Base-by-base conservation (phyloP, 2,797 vertebrate species). In the Spheniscus humboldti region DNA sequence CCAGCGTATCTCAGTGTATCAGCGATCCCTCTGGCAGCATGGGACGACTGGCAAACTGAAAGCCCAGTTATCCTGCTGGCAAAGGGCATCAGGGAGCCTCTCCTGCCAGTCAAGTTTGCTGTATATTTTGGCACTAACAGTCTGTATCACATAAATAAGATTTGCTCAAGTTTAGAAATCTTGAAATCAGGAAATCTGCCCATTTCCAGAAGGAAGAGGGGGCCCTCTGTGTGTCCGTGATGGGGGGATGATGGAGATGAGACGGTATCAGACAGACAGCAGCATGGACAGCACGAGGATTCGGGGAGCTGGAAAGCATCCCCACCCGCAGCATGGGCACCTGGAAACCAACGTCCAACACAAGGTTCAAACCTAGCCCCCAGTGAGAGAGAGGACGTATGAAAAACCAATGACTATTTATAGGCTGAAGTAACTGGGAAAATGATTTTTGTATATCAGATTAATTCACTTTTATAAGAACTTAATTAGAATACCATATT, bases 301-400 rank as follows among this genome's bases (percentile, higher is more conserved):
- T 23, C 3, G 3, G 45, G 45, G 33, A 56, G 63, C 72, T 63
- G 41, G 50, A 22, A 11, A 18, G 41, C 25, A 76, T 55, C 33
- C 39, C n/a, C 18, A 18, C 27, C 39, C 13, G 1, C n/a, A 37
- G 41, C n/a, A 17, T 2, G 19, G n/a, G 39, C 31, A 18, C 17
- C 17, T 39, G 28, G 43, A 56, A 28, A 37, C 50, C 10, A 10
- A 31, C 3, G 3, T 5, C 25, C 33, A 39, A 33, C 25, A 6
- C 10, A 5, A 20, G 43, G 22, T 19, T 13, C 62, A 41, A 50
- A 62, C 30, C 13, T 4, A 33, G 31, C 18, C 11, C 18, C 22
- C 30, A 4, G 13, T 4, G 19, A 52, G 27, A n/a, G 18, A 18
- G 43, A 16, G 11, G 24, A n/a, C 0, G 3, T 3, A 10, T 3